These are phyloP conservation scores for Temnothorax rugatulus DNA, from an alignment of 2,888 invertebrate genomes.

Conservation along the genomic window DNA sequence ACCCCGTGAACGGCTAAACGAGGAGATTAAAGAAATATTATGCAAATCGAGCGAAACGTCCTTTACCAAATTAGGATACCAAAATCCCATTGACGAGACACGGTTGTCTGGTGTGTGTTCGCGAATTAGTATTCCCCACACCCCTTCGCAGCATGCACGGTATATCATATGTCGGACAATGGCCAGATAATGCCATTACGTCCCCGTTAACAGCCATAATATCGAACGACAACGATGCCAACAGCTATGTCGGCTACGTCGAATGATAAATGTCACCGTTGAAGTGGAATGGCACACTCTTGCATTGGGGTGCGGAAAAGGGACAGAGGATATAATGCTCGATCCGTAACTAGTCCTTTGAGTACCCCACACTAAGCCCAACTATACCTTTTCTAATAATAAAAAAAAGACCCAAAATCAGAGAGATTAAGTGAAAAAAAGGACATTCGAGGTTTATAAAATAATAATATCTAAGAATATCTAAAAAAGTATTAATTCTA, in stretches of 20 bases:
- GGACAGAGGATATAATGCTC: conserved; percentile 22
- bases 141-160: conserved; percentile 39
- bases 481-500: background rate
- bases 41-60: conserved; percentile 4
- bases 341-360: conserved; percentile 40
- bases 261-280: conserved; percentile 79
- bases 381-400: background rate
- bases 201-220: conserved; percentile 78
- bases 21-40: conserved; percentile 28
- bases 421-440: background rate
- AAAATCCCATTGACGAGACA: conserved; percentile 46
- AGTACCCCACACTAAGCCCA: conserved; percentile 2
- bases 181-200: conserved; percentile 79
- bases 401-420: background rate
- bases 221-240: conserved; percentile 73
- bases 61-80: conserved; percentile 49
- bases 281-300: conserved; percentile 68
- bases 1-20: background rate
- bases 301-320: conserved; percentile 48
- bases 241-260: conserved; percentile 63
- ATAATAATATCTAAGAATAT: background rate
- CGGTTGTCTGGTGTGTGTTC: conserved; percentile 55
- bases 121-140: conserved; percentile 65
- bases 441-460: background rate
- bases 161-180: conserved; percentile 72